Conservation (phyloP, 1,140 invertebrate species). For the Hormaphis cornu region DNA sequence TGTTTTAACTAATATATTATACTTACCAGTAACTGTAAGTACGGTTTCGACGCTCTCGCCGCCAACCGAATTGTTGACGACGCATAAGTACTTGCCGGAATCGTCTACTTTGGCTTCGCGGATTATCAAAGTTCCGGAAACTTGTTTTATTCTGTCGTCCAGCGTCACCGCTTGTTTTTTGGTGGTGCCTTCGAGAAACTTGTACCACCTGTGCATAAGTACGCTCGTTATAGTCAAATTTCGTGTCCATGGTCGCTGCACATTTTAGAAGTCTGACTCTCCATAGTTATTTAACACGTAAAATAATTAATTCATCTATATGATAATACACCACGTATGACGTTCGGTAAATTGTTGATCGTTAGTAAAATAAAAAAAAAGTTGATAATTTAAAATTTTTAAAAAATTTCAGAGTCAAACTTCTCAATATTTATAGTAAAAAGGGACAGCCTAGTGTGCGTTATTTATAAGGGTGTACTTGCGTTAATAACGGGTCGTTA, state of each 20-base stretch:
- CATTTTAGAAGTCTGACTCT: constrained; percentile 23
- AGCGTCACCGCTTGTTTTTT: constrained; percentile 73
- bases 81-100: constrained; percentile 87
- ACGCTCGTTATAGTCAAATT: background rate
- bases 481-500: no score
- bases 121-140: constrained; percentile 88
- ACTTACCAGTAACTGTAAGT: constrained; percentile 70
- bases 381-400: background rate
- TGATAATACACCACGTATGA: background rate
- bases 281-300: background rate
- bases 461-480: background rate
- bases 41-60: constrained; percentile 86
- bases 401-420: background rate
- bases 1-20: background rate
- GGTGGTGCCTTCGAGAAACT: constrained; percentile 75
- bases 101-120: constrained; percentile 81
- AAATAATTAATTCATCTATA: background rate
- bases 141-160: constrained; percentile 80
- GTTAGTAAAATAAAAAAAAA: constrained; percentile 1
- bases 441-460: background rate
- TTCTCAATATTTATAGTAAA: constrained; percentile 35
- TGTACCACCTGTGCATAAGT: constrained; percentile 69
- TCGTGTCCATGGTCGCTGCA: background rate
- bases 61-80: constrained; percentile 87
- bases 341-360: no score